Base-by-base conservation (phyloP, 53 echinoderm and acorn worm species). In the Temnopleurus reevesii region DNA sequence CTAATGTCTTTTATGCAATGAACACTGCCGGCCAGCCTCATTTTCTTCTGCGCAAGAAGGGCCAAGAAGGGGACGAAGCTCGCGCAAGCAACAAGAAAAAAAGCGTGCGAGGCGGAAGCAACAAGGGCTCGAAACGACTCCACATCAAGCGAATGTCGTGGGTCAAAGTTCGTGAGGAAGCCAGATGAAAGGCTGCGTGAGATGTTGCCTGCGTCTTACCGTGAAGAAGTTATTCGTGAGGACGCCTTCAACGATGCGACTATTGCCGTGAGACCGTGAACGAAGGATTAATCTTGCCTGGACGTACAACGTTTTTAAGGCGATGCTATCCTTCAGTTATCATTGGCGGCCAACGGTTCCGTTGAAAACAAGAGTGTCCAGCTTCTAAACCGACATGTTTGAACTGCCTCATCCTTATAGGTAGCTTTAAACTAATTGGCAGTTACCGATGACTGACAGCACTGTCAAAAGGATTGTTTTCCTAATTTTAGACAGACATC, bases 1-100 rank as follows among this genome's bases (percentile, higher is more conserved):
- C 92, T 51, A 98, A 98, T 31, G 98, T 98, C 84, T 98, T 93
- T 89, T 98, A 98, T 87, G 99, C 96, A 36, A 99, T 99, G 96
- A 99, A 94, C 45, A 86, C 94, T 25, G 77, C 82, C 34, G 88
- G 83, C 1, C 93, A 94, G 71, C 94, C 92, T 7, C 80, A 86
- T 80, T 94, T 94, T 45, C 86, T 94, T 36, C 90, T 94, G 29
- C 44, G 87, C 9, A 89, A 76, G 51, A 94, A 94, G 58, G 18
- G 59, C 19, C 56, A 41, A 2, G 41, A 35, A 12, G 82, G 34
- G 0, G 38, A 53, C 6, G 43, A 56, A 23, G 4, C 84, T 1
- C 49, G 34, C 25, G 29, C 89, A 24, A 30, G 81, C 51, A 35
- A 60, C 27, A 89, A 81, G 44, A 89, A 56, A 46, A 90, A 83